phyloP scores from a whole-genome alignment of 2,113 vertebrate species.

The western clawed frog (Xenopus tropicalis) region DNA sequence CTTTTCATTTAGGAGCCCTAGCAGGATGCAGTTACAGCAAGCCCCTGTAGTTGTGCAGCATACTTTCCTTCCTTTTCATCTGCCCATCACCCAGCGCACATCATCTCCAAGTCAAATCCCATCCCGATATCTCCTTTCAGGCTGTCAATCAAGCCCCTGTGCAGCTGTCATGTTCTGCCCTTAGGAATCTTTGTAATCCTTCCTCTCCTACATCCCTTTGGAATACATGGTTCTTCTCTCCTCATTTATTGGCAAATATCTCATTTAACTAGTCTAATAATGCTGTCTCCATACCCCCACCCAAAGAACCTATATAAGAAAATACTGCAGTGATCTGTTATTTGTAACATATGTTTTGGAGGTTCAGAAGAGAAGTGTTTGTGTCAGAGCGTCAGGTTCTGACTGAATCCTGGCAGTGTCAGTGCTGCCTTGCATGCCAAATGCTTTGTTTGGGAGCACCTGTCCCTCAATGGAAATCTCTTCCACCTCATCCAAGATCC shows the following conservation, averaged over 20 bases:
- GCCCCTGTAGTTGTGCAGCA: conserved; percentile 3
- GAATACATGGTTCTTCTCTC: conserved; percentile 5
- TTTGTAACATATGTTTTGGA: not conserved
- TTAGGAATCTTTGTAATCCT: not conserved
- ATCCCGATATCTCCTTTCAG: conserved; percentile 18
- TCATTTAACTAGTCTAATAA: conserved; percentile 1
- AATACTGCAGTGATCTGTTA: not conserved
- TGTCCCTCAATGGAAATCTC: not conserved
- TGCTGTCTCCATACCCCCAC: not conserved
- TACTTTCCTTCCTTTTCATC: not conserved
- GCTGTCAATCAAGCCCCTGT: conserved; percentile 4
- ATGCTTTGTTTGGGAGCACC: conserved; percentile 12
- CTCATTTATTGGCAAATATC: conserved; percentile 1
- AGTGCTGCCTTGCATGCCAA: not conserved
- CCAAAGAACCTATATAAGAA: not conserved
- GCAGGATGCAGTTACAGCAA: not conserved
- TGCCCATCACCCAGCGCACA: conserved; percentile 2
- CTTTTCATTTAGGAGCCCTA: too few relatives aligned
- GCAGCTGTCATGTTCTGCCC: conserved; percentile 8
- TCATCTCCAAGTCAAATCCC: conserved; percentile 6
- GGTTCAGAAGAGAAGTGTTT: not conserved
- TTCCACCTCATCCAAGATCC: not conserved
- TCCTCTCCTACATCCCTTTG: not conserved
- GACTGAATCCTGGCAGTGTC: not conserved
- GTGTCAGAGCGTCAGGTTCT: conserved; percentile 2